Percentiles rank a stretch among this genome's conserved stretches.
These are phyloP conservation scores for Corythucha ciliata DNA, from an alignment of 2,888 invertebrate species.

Conservation along the genomic window DNA sequence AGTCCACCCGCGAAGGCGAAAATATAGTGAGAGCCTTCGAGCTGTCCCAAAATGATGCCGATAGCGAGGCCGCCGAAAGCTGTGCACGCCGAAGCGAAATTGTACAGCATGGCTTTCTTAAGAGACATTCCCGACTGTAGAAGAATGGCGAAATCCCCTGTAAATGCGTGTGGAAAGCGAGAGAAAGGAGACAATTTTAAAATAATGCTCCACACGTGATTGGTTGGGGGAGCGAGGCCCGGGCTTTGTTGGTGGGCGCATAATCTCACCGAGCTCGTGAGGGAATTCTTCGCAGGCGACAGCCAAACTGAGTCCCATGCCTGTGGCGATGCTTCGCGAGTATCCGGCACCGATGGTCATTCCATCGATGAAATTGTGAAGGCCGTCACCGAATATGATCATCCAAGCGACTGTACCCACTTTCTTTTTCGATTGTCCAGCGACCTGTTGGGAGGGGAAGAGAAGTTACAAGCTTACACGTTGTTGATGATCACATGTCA, in stretches of 20 bases:
- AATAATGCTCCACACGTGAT: too few relatives aligned
- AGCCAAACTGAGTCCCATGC: conserved; percentile 66
- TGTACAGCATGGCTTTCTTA: conserved; percentile 60
- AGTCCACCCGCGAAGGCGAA: conserved; percentile 71
- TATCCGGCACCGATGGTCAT: conserved; percentile 73
- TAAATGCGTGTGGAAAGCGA: too few relatives aligned
- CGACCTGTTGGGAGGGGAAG: too few relatives aligned
- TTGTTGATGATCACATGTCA: too few relatives aligned
- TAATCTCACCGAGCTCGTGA: conserved; percentile 55
- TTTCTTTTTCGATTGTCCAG: too few relatives aligned
- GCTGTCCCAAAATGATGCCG: conserved; percentile 62
- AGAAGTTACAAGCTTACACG: too few relatives aligned
- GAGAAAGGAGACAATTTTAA: too few relatives aligned
- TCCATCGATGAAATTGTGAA: conserved; percentile 72
- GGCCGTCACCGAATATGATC: conserved; percentile 69
- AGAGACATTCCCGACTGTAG: conserved; percentile 67
- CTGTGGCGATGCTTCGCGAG: conserved; percentile 60
- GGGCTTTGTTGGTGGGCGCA: background rate
- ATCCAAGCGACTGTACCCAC: conserved; percentile 60
- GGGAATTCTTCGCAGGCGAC: conserved; percentile 74
- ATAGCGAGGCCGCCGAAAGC: conserved; percentile 67
- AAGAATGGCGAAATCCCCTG: conserved; percentile 67
- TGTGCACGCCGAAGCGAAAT: conserved; percentile 62
- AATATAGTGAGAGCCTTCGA: conserved; percentile 63
- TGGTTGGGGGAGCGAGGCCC: too few relatives aligned